phyloP scores from a whole-genome alignment of 2,113 vertebrate genomes.

The Ageneiosus marmoratus region DNA sequence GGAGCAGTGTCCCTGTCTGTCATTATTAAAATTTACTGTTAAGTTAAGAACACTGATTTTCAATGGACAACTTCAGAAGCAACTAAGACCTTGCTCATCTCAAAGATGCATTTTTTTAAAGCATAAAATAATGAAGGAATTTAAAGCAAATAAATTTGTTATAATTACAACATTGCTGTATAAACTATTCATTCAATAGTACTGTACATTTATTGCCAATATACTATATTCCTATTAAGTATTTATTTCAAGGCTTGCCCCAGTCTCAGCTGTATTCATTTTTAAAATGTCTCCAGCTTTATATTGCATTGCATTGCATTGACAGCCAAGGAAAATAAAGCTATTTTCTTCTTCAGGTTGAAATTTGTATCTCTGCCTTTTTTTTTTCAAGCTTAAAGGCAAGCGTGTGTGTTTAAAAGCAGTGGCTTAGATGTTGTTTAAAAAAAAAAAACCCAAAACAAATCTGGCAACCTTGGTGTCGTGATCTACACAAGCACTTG shows the following conservation, averaged over 20 bases:
- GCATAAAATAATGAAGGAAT: neutral
- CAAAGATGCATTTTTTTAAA: neutral
- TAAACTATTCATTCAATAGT: neutral
- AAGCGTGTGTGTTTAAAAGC: neutral
- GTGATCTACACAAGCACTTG: neutral
- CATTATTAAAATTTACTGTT: neutral
- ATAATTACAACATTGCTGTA: too few relatives aligned
- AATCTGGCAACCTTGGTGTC: neutral
- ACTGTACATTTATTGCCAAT: neutral
- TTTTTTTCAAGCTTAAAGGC: neutral
- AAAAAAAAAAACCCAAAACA: too few relatives aligned
- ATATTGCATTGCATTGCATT: neutral
- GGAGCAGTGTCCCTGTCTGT: neutral
- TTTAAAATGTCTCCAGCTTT: neutral
- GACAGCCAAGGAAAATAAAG: neutral
- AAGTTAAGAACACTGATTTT: too few relatives aligned
- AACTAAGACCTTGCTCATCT: too few relatives aligned
- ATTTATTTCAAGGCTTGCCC: neutral
- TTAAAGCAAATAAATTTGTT: too few relatives aligned
- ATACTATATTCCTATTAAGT: neutral
- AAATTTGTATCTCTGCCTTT: neutral
- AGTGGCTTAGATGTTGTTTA: neutral
- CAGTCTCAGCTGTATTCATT: neutral
- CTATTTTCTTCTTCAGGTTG: neutral
- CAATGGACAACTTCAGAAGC: neutral